phyloP scores from a whole-genome alignment of 2,888 invertebrate species.

The Drosophila algonquin region DNA sequence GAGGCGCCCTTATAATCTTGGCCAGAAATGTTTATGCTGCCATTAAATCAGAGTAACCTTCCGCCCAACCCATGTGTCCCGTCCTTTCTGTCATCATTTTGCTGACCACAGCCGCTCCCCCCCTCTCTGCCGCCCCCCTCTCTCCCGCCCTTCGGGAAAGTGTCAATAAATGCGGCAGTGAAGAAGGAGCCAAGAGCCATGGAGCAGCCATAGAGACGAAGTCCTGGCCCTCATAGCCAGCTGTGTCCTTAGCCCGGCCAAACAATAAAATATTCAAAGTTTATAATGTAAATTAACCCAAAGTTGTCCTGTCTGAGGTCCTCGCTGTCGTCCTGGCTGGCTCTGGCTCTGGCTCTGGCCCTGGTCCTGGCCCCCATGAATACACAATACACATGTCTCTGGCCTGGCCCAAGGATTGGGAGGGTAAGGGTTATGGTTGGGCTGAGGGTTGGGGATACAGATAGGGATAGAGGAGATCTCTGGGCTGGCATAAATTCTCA shows the following conservation, averaged over 20 bases:
- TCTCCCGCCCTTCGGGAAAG: slow-evolving; percentile 9
- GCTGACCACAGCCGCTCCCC: slow-evolving; percentile 22
- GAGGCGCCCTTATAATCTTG: slow-evolving; percentile 60
- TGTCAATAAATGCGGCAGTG: slow-evolving; percentile 43
- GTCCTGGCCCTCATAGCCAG: slow-evolving; percentile 10
- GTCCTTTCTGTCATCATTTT: neutral
- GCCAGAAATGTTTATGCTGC: slow-evolving; percentile 65
- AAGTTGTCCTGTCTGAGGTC: slow-evolving; percentile 64
- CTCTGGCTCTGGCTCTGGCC: neutral
- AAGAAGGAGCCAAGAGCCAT: neutral
- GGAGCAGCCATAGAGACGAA: neutral
- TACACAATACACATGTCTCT: slow-evolving; percentile 58
- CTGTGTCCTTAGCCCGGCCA: slow-evolving; percentile 67
- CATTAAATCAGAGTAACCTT: slow-evolving; percentile 61
- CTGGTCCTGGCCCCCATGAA: slow-evolving; percentile 56
- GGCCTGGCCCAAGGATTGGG: neutral
- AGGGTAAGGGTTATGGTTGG: neutral
- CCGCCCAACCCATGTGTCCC: slow-evolving; percentile 9
- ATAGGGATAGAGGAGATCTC: neutral
- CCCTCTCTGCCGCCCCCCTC: neutral
- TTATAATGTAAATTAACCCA: slow-evolving; percentile 80
- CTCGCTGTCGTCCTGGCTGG: slow-evolving; percentile 29
- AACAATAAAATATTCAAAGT: slow-evolving; percentile 78
- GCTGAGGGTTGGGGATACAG: too few relatives aligned
- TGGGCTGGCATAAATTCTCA: slow-evolving; percentile 56